A percentile compares a stretch with the other conserved stretches of the same genome.
These are phyloP conservation scores for Carcharodon carcharias DNA, from an alignment of 2,797 vertebrate genomes.

Conservation along the genomic window DNA sequence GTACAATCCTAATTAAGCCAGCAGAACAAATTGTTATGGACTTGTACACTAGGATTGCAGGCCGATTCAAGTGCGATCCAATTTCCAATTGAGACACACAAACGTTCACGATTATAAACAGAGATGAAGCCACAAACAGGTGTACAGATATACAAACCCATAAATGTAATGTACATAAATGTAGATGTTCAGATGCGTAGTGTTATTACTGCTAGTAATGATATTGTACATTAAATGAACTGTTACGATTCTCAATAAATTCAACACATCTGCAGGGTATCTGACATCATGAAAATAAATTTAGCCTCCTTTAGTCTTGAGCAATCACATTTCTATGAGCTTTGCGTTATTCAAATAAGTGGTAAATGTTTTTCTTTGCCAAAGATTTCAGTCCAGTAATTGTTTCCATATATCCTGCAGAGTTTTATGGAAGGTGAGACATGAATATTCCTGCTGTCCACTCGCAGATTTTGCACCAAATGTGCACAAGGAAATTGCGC, in stretches of 20 bases:
- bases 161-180: background rate
- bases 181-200: background rate
- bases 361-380: background rate
- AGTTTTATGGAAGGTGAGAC: background rate
- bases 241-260: background rate
- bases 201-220: background rate
- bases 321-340: background rate
- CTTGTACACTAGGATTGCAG: background rate
- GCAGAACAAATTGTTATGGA: background rate
- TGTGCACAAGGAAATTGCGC: background rate
- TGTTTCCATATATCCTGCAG: background rate
- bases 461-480: background rate
- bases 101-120: background rate
- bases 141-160: background rate
- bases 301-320: background rate
- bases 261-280: background rate
- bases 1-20: background rate
- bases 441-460: background rate
- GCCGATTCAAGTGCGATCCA: background rate
- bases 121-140: background rate
- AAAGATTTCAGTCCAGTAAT: background rate
- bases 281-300: background rate
- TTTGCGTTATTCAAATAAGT: background rate
- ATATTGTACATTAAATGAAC: background rate
- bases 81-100: background rate